Evolutionary conservation across 2,113 vertebrate genomes (phyloP).

Genomic region (Ceyx melanurus): DNA sequence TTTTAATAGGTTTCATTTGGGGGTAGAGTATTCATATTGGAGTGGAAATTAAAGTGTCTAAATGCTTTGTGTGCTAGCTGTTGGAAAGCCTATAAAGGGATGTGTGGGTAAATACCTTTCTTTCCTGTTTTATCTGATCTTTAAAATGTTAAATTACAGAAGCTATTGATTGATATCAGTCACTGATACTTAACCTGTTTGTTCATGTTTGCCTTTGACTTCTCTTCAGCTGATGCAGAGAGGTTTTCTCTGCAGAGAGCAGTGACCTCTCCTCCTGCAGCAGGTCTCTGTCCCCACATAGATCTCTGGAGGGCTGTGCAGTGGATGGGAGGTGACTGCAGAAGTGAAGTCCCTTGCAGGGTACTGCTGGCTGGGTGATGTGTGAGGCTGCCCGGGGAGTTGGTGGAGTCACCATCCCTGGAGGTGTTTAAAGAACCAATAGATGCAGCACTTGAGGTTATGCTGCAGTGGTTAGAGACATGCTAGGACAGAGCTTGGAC

Average conservation of each 20-base stretch:
- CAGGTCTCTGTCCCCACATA: accelerated
- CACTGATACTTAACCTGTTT: neutral
- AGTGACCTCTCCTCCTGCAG: neutral
- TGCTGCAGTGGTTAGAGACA: too few species aligned
- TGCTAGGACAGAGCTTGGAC: too few species aligned
- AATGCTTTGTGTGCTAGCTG: slow-evolving; percentile 43
- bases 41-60: slow-evolving; percentile 52
- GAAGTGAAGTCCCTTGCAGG: neutral
- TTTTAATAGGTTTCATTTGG: slow-evolving; percentile 65
- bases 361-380: neutral
- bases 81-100: neutral
- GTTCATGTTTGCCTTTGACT: neutral
- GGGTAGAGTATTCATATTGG: slow-evolving; percentile 41
- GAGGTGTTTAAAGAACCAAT: too few species aligned
- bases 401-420: too few species aligned
- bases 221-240: neutral
- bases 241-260: neutral
- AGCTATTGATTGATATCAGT: neutral
- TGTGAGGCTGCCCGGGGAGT: too few species aligned
- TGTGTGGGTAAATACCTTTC: neutral
- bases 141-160: neutral
- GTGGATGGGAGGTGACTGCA: neutral
- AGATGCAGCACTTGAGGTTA: too few species aligned
- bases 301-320: neutral
- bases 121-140: neutral